Evolutionary conservation across 2,888 invertebrate species (phyloP).

Genomic region (Microctonus aethiopoides): DNA sequence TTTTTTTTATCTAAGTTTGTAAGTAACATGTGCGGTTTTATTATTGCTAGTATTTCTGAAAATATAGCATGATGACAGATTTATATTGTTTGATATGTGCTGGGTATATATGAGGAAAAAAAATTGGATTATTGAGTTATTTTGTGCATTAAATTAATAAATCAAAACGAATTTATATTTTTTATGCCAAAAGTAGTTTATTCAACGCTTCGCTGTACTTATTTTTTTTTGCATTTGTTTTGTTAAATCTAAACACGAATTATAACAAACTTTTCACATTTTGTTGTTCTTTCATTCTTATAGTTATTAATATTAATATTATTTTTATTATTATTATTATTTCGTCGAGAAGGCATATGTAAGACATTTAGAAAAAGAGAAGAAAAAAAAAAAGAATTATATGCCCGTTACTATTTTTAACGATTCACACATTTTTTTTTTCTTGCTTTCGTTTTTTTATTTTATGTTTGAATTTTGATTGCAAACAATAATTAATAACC

Average conservation of each 20-base stretch:
- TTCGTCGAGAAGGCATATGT: neutral
- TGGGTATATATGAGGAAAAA: neutral
- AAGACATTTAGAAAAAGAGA: neutral
- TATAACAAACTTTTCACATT: neutral
- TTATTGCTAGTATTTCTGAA: neutral
- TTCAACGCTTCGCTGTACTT: conserved; percentile 35
- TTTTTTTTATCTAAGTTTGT: neutral
- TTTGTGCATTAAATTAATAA: neutral
- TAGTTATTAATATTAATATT: neutral
- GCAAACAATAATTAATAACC: neutral
- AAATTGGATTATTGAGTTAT: neutral
- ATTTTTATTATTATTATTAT: neutral
- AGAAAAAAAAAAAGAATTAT: neutral
- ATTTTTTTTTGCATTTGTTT: conserved; percentile 31
- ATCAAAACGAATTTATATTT: neutral
- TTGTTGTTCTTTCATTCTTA: neutral
- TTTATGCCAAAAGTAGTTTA: conserved; percentile 40
- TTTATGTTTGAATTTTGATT: neutral
- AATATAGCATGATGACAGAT: neutral
- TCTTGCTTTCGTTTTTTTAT: neutral
- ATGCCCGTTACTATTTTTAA: neutral
- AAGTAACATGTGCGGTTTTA: neutral
- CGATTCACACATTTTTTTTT: neutral
- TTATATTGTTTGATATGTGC: neutral
- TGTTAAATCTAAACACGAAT: conserved; percentile 26